Conservation (phyloP, 2,797 vertebrate genomes). For the Cebuella pygmaea region DNA sequence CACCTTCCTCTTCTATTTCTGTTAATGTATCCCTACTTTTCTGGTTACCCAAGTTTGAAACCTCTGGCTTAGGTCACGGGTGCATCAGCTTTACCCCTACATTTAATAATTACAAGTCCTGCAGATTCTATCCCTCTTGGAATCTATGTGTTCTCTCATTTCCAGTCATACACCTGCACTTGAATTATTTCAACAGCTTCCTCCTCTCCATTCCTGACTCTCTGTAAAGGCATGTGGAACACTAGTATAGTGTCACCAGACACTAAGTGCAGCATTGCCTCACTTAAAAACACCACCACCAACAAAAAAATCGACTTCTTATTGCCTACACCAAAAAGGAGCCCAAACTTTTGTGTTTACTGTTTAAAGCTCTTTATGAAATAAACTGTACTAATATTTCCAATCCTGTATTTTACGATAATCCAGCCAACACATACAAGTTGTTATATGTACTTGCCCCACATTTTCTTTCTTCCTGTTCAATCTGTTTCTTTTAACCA, state of each 20-base stretch:
- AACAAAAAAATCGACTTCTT: background rate
- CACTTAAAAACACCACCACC: background rate
- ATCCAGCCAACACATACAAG: background rate
- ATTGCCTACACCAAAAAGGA: background rate
- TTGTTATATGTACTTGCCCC: background rate
- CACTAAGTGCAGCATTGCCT: background rate
- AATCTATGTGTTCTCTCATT: background rate
- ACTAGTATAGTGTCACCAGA: background rate
- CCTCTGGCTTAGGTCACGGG: background rate
- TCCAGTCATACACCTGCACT: background rate
- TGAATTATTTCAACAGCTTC: background rate
- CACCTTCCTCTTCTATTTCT: background rate
- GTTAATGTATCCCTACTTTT: background rate
- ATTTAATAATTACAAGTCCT: background rate
- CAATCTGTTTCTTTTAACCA: constrained; percentile 7
- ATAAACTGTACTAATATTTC: constrained; percentile 10
- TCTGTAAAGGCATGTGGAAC: background rate
- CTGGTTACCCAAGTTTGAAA: background rate
- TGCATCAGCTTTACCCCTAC: background rate
- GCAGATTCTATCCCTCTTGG: background rate
- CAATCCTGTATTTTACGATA: background rate
- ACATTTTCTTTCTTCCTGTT: background rate
- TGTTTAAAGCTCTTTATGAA: constrained; percentile 3
- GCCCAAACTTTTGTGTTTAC: background rate
- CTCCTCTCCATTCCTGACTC: background rate